phyloP scores from a whole-genome alignment of 1,140 invertebrate genomes.

The Heliconius nattereri region DNA sequence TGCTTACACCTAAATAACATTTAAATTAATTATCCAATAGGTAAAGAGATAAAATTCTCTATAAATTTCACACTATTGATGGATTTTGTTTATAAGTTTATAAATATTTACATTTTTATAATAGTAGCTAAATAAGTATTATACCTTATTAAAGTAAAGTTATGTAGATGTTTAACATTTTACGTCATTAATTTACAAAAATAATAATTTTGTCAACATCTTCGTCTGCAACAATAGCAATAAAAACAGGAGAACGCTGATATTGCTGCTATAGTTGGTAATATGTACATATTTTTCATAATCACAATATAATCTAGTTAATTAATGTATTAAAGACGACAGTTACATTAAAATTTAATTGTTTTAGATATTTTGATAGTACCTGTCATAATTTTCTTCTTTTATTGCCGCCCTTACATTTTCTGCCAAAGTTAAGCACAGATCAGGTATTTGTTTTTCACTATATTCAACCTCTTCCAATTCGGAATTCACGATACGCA shows the following conservation, averaged over 20 bases:
- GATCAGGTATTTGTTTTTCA: slow-evolving; percentile 67
- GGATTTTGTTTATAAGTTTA: no score
- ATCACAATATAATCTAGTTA: background rate
- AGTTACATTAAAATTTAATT: slow-evolving; percentile 8
- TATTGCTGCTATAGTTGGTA: slow-evolving; percentile 51
- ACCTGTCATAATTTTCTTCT: slow-evolving; percentile 79
- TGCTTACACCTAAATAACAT: no score
- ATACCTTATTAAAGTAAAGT: background rate
- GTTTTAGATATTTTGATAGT: background rate
- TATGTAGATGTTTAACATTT: no score
- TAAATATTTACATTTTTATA: no score
- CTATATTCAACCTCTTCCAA: slow-evolving; percentile 75
- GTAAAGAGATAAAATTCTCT: no score
- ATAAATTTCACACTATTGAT: no score
- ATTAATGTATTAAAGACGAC: background rate
- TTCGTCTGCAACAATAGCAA: slow-evolving; percentile 47
- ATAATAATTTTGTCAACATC: slow-evolving; percentile 6
- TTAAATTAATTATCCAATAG: no score
- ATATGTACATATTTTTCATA: slow-evolving; percentile 53
- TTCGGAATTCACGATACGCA: slow-evolving; percentile 66
- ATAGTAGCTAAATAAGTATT: no score
- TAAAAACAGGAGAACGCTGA: slow-evolving; percentile 46
- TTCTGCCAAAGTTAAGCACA: slow-evolving; percentile 66
- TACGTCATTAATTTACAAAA: background rate
- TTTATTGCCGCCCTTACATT: slow-evolving; percentile 69